A percentile compares a stretch with the other conserved stretches of the same genome.
These are phyloP conservation scores for Trichogramma evanescens DNA, from an alignment of 2,888 invertebrate genomes.

Conservation along the genomic window DNA sequence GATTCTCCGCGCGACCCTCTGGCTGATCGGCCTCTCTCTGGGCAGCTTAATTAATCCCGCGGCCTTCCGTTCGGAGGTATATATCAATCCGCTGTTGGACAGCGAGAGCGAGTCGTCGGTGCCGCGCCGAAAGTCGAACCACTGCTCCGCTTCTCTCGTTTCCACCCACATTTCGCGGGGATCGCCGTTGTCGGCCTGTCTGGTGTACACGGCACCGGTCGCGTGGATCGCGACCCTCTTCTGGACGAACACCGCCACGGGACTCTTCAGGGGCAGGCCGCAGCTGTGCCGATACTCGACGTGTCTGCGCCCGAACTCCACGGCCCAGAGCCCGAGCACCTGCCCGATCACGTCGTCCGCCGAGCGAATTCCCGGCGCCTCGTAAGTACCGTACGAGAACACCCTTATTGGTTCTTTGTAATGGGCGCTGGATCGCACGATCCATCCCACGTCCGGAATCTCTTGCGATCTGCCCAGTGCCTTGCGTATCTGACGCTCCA, in stretches of 20 bases:
- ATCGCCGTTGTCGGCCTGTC: conserved; percentile 68
- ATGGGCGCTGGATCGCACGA: too few relatives aligned
- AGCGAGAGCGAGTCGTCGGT: conserved; percentile 46
- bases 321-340: conserved; percentile 73
- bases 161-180: conserved; percentile 64
- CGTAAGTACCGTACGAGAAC: too few relatives aligned
- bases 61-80: conserved; percentile 44
- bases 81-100: conserved; percentile 44
- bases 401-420: too few relatives aligned
- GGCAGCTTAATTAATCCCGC: conserved; percentile 23
- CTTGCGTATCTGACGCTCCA: too few relatives aligned
- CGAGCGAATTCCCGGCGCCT: too few relatives aligned
- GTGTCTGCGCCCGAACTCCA: conserved; percentile 69
- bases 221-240: conserved; percentile 64
- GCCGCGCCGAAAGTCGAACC: conserved; percentile 40
- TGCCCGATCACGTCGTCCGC: conserved; percentile 51
- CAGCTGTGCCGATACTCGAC: conserved; percentile 54
- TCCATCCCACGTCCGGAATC: too few relatives aligned
- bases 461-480: too few relatives aligned
- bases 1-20: conserved; percentile 52
- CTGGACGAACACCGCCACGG: conserved; percentile 77
- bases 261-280: conserved; percentile 60
- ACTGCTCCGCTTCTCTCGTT: conserved; percentile 47
- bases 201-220: conserved; percentile 76
- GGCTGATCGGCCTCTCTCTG: conserved; percentile 53